Evolutionary conservation across 2,888 invertebrate genomes (phyloP).

Genomic region (Micropterix aruncella): DNA sequence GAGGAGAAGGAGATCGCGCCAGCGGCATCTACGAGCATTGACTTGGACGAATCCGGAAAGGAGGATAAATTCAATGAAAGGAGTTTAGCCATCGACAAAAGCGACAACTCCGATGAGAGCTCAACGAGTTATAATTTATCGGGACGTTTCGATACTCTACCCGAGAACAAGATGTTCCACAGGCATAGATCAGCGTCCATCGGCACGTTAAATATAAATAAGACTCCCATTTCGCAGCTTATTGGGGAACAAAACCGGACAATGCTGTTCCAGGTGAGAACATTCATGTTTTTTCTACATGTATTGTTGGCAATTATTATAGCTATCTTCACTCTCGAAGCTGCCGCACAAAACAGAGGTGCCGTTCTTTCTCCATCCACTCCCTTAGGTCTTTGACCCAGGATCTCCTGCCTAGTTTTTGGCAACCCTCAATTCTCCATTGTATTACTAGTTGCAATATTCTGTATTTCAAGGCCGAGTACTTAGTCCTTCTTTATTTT

Average conservation of each 20-base stretch:
- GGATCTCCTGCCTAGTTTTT: too few species aligned
- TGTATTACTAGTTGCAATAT: too few species aligned
- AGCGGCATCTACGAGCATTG: conserved; percentile 10
- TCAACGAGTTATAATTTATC: neutral
- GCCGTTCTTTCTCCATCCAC: too few species aligned
- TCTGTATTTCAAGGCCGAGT: too few species aligned
- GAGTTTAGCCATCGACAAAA: neutral
- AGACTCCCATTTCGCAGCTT: conserved; percentile 32
- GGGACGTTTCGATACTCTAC: conserved; percentile 13
- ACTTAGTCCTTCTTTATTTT: too few species aligned
- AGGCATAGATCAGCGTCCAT: conserved; percentile 48
- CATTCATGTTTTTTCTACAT: conserved; percentile 7
- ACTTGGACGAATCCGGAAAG: conserved; percentile 1
- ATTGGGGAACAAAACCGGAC: conserved; percentile 72
- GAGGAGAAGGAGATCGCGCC: conserved; percentile 23
- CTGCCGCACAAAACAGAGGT: too few species aligned
- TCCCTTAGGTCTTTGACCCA: too few species aligned
- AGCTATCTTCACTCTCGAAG: too few species aligned
- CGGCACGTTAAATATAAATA: conserved; percentile 32
- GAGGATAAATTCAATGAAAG: neutral
- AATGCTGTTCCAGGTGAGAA: conserved; percentile 74
- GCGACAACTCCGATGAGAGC: too few species aligned
- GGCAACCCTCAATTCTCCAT: too few species aligned
- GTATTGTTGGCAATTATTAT: neutral
- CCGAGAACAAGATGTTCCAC: conserved; percentile 29